phyloP scores from a whole-genome alignment of 2,113 vertebrate genomes.

The Enhydra lutris region DNA sequence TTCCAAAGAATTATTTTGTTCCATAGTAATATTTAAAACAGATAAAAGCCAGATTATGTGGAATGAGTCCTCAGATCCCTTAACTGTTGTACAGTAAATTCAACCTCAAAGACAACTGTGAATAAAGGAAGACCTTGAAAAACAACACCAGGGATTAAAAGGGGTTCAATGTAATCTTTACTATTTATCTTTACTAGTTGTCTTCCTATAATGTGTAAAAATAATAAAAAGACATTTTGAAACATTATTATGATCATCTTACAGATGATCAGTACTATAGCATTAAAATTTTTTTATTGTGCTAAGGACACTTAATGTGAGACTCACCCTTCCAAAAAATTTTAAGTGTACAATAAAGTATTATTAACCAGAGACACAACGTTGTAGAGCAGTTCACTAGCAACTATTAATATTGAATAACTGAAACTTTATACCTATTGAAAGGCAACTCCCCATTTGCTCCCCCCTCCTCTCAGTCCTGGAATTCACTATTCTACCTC shows the following conservation, averaged over 20 bases:
- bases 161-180: neutral
- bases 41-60: neutral
- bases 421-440: neutral
- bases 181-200: neutral
- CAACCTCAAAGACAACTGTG: neutral
- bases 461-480: neutral
- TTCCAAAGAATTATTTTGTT: neutral
- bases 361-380: neutral
- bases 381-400: neutral
- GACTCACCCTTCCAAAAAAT: neutral
- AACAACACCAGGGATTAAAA: neutral
- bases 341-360: neutral
- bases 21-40: neutral
- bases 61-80: neutral
- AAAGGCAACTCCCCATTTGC: neutral
- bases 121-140: neutral
- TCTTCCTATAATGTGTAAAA: neutral
- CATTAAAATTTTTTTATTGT: neutral
- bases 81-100: neutral
- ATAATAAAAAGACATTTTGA: neutral
- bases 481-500: neutral
- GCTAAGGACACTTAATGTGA: neutral
- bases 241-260: neutral
- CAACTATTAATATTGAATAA: neutral
- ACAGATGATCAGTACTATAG: neutral